Evolutionary conservation across 2,113 vertebrate genomes (phyloP).

Genomic region (Odontophorus gujanensis): DNA sequence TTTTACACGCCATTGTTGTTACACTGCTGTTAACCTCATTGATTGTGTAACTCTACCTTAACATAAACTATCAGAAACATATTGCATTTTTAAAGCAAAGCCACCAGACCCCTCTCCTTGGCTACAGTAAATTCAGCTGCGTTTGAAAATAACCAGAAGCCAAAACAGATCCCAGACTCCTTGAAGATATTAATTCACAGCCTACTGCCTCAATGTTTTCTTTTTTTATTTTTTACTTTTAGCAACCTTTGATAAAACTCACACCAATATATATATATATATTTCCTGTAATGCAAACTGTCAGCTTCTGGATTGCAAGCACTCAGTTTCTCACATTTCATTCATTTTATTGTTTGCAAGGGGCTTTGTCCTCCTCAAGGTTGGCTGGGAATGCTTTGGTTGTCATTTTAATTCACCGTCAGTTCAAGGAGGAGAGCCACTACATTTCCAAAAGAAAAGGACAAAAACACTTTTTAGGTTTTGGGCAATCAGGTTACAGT

Average conservation of each 20-base stretch:
- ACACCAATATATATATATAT: neutral
- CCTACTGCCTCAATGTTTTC: neutral
- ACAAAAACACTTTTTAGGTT: neutral
- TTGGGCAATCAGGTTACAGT: neutral
- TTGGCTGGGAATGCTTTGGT: neutral
- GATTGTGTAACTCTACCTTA: neutral
- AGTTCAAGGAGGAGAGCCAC: neutral
- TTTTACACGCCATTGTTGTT: neutral
- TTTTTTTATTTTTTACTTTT: neutral
- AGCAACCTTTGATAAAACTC: constrained; percentile 13
- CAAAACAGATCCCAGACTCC: neutral
- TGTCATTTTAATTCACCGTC: constrained; percentile 18
- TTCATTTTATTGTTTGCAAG: constrained; percentile 4
- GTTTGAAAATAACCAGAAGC: neutral
- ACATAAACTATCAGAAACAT: neutral
- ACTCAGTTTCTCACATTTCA: neutral
- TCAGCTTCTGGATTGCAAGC: neutral
- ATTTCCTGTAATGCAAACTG: constrained; percentile 8
- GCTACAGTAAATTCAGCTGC: neutral
- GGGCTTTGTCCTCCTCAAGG: neutral
- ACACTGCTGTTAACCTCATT: neutral
- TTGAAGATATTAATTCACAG: constrained; percentile 13
- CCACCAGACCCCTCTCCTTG: neutral
- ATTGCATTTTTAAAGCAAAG: neutral
- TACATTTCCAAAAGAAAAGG: constrained; percentile 1